Base-by-base conservation (phyloP, 2,113 vertebrate genomes). In the Alligator sinensis region DNA sequence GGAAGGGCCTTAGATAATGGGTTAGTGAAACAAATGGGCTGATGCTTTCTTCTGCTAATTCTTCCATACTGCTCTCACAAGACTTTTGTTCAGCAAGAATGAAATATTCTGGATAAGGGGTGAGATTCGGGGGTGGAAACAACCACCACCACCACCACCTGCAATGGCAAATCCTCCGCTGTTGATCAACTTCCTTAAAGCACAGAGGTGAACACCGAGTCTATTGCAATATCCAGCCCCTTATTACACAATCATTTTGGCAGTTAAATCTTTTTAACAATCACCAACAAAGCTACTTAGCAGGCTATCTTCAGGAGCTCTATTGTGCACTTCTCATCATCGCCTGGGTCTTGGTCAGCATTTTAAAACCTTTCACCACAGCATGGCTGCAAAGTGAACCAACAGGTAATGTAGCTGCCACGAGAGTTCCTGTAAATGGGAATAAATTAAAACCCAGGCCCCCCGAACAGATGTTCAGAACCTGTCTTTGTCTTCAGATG, bases 11-110 rank as follows among this genome's bases (percentile, higher is more conserved):
- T 96, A 95, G 96, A 96, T 94, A 63, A 84, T 90, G 95, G 92
- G 95, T 97, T 94, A 96, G 87, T 81, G 84, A 93, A 96, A 96
- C 94, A 96, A 95, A 96, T 91, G 81, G 90, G 16, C 8, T 38
- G 21, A 38, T 34, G 68, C 90, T 92, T 82, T 82, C 92, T 91
- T 96, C 95, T 96, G 92, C 86, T 86, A 82, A 72, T 22, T 57
- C 86, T 77, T 62, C 84, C 94, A 80, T 55, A 30, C 81, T 8
- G 0, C 86, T 76, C 86, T 87, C 87, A 74, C 59, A 68, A 94
- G 94, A 94, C 34, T 7, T 72, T 70, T 21, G 21, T 70, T 38
- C 34, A 72, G 11, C 34, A 38, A 72, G 19, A 22, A 38, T 38
- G 34, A 74, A 84, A 60, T 61, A 47, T 47, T 68, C 70, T 3